Percentiles rank a stretch among this genome's conserved stretches.
These are phyloP conservation scores for Sinocyclocheilus anshuiensis DNA, from an alignment of 2,113 vertebrate genomes.

Conservation along the genomic window DNA sequence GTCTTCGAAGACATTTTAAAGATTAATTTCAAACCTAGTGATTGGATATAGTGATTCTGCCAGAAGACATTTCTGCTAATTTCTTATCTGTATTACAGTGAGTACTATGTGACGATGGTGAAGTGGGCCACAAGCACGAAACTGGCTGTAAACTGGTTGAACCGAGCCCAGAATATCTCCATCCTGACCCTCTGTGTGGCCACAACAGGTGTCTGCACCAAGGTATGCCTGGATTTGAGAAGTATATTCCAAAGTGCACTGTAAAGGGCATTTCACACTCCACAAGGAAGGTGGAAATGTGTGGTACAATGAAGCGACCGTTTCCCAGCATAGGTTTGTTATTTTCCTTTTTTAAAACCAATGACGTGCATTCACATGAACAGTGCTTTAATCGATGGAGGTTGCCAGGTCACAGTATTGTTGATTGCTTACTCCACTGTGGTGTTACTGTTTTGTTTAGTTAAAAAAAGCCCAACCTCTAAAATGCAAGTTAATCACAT, in stretches of 20 bases:
- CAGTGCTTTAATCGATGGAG: background rate
- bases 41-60: too few relatives aligned
- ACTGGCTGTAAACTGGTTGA: constrained; percentile 96
- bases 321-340: background rate
- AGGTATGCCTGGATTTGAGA: constrained; percentile 73
- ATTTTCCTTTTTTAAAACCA: background rate
- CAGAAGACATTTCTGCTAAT: background rate
- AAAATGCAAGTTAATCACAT: too few relatives aligned
- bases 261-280: background rate
- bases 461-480: background rate
- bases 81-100: constrained; percentile 73
- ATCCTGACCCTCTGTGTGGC: constrained; percentile 93
- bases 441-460: background rate
- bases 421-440: background rate
- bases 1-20: constrained; percentile 28
- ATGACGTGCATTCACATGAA: background rate
- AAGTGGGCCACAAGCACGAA: constrained; percentile 97
- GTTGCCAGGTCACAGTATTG: background rate
- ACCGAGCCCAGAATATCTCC: constrained; percentile 95
- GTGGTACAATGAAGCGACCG: background rate
- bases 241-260: background rate
- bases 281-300: background rate
- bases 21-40: background rate
- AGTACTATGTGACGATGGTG: constrained; percentile 97
- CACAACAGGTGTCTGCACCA: constrained; percentile 93